Conservation (phyloP, 2,888 invertebrate species). For the Acanthococcus lagerstroemiae region DNA sequence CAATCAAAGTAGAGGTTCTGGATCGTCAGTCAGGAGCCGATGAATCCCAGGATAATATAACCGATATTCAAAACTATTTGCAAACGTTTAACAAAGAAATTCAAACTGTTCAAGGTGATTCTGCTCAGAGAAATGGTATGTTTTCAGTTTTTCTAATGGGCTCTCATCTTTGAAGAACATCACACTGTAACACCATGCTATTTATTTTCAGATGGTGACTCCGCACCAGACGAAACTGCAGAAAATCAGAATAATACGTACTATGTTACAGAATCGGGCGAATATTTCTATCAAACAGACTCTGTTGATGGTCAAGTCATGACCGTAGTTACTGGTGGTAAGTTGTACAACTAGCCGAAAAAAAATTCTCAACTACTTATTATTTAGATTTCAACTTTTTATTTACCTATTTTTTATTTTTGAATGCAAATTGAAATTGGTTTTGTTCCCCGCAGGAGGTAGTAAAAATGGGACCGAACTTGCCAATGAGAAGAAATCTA, state of each 20-base stretch:
- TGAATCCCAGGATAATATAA: slow-evolving; percentile 45
- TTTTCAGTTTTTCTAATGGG: neutral
- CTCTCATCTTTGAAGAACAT: neutral
- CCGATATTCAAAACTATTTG: slow-evolving; percentile 68
- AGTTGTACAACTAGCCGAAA: too few relatives aligned
- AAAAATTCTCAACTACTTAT: too few relatives aligned
- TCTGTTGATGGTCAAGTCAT: slow-evolving; percentile 37
- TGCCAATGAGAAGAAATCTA: slow-evolving; percentile 3
- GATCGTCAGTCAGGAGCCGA: slow-evolving; percentile 14
- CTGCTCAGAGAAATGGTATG: slow-evolving; percentile 32
- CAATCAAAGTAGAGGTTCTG: slow-evolving; percentile 34
- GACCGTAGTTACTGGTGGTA: slow-evolving; percentile 36
- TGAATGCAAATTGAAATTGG: too few relatives aligned
- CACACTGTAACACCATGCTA: too few relatives aligned
- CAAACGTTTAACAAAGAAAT: slow-evolving; percentile 75
- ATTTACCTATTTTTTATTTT: neutral
- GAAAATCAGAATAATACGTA: slow-evolving; percentile 58
- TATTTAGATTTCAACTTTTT: too few relatives aligned
- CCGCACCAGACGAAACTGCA: slow-evolving; percentile 41
- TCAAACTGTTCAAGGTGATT: slow-evolving; percentile 40
- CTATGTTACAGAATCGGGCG: slow-evolving; percentile 70
- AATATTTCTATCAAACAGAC: slow-evolving; percentile 66
- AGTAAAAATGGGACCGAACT: too few relatives aligned
- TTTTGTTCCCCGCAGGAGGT: too few relatives aligned
- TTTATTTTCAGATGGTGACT: slow-evolving; percentile 34